These are phyloP conservation scores for Drosophila formosana DNA, from an alignment of 2,888 invertebrate genomes.

Conservation along the genomic window DNA sequence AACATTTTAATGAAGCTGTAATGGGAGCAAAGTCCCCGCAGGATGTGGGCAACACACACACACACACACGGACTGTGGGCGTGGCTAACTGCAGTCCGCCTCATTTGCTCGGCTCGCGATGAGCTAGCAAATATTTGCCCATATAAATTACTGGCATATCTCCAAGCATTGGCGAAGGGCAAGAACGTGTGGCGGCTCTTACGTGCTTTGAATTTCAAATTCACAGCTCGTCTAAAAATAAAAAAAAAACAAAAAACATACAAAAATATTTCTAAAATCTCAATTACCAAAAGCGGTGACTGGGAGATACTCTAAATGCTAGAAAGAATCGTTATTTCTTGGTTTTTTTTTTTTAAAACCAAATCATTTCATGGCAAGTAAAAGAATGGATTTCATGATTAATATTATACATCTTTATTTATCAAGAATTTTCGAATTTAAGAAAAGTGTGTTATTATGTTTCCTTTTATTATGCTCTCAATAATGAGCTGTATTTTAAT, in stretches of 20 bases:
- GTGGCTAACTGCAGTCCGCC: constrained; percentile 46
- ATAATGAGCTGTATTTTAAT: too few species aligned
- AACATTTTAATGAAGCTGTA: constrained; percentile 73
- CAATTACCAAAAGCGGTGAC: constrained; percentile 25
- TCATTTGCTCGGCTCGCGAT: background rate
- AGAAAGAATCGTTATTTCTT: background rate
- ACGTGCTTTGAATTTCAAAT: constrained; percentile 65
- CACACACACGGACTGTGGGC: constrained; percentile 11
- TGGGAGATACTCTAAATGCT: constrained; percentile 6
- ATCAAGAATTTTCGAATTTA: too few species aligned
- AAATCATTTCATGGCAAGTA: background rate
- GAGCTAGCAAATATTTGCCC: constrained; percentile 68
- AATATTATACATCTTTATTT: too few species aligned
- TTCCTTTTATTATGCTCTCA: too few species aligned
- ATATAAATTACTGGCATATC: constrained; percentile 73
- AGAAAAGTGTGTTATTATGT: too few species aligned
- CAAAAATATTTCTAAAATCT: constrained; percentile 30
- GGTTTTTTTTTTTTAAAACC: background rate
- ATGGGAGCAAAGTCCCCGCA: constrained; percentile 43
- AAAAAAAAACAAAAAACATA: background rate
- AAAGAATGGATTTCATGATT: too few species aligned
- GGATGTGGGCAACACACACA: background rate
- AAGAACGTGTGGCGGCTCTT: constrained; percentile 48
- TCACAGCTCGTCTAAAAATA: background rate
- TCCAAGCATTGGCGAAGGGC: constrained; percentile 31